These are phyloP conservation scores for Anticlea derivata DNA, from an alignment of 2,888 invertebrate genomes.

Conservation along the genomic window DNA sequence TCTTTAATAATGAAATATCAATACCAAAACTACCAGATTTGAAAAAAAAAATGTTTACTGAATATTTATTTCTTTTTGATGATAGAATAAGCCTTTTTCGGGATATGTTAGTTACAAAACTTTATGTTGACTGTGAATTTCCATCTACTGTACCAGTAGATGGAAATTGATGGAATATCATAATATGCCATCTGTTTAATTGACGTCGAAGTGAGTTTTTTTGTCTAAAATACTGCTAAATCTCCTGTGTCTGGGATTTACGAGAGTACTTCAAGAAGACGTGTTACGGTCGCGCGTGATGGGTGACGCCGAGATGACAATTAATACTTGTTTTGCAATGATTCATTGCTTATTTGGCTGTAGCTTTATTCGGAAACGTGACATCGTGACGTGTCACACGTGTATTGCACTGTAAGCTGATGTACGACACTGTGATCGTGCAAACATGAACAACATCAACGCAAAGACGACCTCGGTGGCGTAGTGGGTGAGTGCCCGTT, in stretches of 20 bases:
- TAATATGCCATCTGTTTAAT: too few relatives aligned
- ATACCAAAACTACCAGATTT: too few relatives aligned
- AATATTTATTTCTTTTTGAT: too few relatives aligned
- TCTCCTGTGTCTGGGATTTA: slow-evolving; percentile 40
- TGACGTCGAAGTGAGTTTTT: neutral
- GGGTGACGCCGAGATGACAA: slow-evolving; percentile 33
- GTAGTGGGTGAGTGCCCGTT: too few relatives aligned
- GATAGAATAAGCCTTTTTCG: too few relatives aligned
- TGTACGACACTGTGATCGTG: neutral
- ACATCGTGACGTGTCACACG: neutral
- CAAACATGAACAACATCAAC: neutral
- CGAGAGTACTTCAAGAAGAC: slow-evolving; percentile 43
- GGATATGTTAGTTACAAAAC: too few relatives aligned
- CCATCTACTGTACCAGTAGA: too few relatives aligned
- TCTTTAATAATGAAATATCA: too few relatives aligned
- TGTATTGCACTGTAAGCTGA: neutral
- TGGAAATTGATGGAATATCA: too few relatives aligned
- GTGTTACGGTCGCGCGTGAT: slow-evolving; percentile 41
- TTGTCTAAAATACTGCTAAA: neutral
- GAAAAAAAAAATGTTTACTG: too few relatives aligned
- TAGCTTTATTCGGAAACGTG: slow-evolving; percentile 9
- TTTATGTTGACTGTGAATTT: too few relatives aligned
- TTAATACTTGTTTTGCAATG: slow-evolving; percentile 33
- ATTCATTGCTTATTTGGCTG: slow-evolving; percentile 13
- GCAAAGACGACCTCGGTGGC: too few relatives aligned